Base-by-base conservation (phyloP, 2,797 vertebrate species). In the Cyprinodon diabolis region DNA sequence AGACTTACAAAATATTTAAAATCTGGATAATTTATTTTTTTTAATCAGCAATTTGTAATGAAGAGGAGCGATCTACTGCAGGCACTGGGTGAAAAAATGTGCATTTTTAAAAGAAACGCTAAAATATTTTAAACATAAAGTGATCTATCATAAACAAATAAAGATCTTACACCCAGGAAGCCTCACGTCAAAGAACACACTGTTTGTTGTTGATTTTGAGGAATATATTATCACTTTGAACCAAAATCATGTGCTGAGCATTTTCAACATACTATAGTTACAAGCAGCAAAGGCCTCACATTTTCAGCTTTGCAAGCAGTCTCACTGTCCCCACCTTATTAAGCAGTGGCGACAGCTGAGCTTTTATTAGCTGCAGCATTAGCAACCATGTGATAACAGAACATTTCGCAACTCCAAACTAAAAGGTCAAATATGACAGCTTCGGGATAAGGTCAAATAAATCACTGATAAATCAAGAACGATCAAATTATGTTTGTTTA, bases 351-450 rank as follows among this genome's bases (percentile, higher is more conserved):
- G 57, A 63, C 30, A 84, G 69, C 54, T 55, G 76, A 81, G 67
- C 45, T 74, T 83, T 89, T 63, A 43, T 84, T 86, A 89, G 86
- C 76, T 35, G 13, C 2, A 40, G 30, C 19, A 15, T 55, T 72
- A 48, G 55, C 63, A 66, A 76, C 72, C 13, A 55, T 52, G 51
- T 79, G 75, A 76, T 54, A 72, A 72, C 21, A 63, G 13, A 68
- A 77, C 82, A 66, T 48, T 75, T 70, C 62, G 58, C 71, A 47
- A 55, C 23, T 65, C 3, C 48, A 51, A 4, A 43, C 57, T 25
- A 43, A n/a, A 63, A 63, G 11, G 37, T 10, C 19, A n/a, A 63
- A 4, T 40, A n/a, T 21, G 35, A 43, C 37, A n/a, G 19, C 19
- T 43, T 12, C 17, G 21, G 4, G 15, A 45, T 13, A 4, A 12